Base-by-base conservation (phyloP, 2,888 invertebrate genomes). In the Lepidocyrtoides sp. region DNA sequence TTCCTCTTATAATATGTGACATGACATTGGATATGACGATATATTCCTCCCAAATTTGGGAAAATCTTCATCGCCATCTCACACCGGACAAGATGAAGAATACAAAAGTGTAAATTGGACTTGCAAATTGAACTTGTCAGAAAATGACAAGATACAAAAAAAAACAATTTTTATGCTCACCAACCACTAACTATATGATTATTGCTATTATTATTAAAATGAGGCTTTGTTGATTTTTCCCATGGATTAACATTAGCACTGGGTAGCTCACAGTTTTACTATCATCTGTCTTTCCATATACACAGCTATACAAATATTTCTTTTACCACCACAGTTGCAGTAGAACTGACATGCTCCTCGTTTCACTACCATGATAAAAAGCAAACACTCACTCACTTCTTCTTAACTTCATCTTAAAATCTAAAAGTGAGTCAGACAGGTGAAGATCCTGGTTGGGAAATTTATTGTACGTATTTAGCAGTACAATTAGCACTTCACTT, bases 401-500 rank as follows among this genome's bases (percentile, higher is more conserved):
- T 23, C 36, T 48, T 20, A 23, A 54, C 26, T 36, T 36, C 36
- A 36, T 36, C 36, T 36, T 36, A 51, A 51, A 12, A 26, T 5
- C 14, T 48, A 29, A 51, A n/a, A 83, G 83, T 83, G 63, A 83
- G 44, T 83, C 60, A 83, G 54, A 83, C 32, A 7, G 20, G 82
- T 44, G 14, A 66, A 63, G 82, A 83, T 69, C 54, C 72, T 69
- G 85, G 72, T 72, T 41, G n/a, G 7, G 32, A 60, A 60, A 81
- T 82, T 89, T 82, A 75, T 72, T 57, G 23, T 75, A 17, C 89
- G 29, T 82, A 83, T 89, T 89, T 89, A 89, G 72, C 82, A 63
- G 60, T 36, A 60, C 83, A 89, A 89, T 89, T 89, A 89, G 75
- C 89, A 89, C 88, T 23, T 77, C 79, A 79, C 77, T 81, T 81